These are phyloP conservation scores for Parazoanthus atlanticus DNA, from an alignment of 92 coral and sea anemone genomes.

Conservation along the genomic window DNA sequence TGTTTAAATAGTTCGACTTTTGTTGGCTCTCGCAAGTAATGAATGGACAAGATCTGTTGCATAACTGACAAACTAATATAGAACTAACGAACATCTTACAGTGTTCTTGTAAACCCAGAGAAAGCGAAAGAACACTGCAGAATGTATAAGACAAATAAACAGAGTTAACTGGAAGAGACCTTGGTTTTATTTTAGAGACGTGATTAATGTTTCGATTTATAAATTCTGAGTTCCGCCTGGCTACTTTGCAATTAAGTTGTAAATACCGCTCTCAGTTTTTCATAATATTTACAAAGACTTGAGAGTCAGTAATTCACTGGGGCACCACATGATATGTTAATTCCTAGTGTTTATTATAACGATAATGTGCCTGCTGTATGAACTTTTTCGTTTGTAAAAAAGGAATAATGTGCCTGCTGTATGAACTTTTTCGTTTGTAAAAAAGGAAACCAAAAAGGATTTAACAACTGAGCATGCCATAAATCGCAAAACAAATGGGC, in stretches of 20 bases:
- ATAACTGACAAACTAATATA: neutral
- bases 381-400: neutral
- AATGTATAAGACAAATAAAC: neutral
- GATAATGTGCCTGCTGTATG: neutral
- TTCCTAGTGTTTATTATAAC: neutral
- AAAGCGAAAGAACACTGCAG: neutral
- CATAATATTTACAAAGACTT: neutral
- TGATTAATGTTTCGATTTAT: constrained; percentile 1
- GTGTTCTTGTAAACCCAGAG: neutral
- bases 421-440: neutral
- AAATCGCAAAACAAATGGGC: no score
- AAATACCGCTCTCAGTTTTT: neutral
- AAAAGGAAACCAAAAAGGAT: no score
- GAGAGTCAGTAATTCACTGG: neutral
- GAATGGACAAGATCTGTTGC: neutral
- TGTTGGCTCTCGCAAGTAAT: neutral
- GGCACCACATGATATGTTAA: neutral
- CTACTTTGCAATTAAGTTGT: neutral
- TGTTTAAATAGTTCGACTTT: neutral
- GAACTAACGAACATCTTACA: neutral
- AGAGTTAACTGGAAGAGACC: neutral
- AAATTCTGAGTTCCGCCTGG: constrained; percentile 1
- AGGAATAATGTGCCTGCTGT: neutral
- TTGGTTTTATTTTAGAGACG: neutral
- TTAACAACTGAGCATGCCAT: no score